phyloP scores from a whole-genome alignment of 2,888 invertebrate genomes.

The Tanytarsus gracilentus region DNA sequence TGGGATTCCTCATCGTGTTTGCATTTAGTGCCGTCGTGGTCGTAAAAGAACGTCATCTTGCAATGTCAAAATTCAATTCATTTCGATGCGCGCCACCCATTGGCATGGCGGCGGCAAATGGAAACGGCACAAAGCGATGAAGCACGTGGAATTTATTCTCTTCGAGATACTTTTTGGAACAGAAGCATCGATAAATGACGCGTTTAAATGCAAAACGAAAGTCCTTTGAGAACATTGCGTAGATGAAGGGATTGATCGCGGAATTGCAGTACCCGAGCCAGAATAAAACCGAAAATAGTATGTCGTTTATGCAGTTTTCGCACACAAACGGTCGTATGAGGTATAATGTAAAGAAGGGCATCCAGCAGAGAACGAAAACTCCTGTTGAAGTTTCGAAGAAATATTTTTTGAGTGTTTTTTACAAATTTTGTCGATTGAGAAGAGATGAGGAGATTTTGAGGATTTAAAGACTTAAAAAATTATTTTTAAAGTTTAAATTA shows the following conservation, averaged over 20 bases:
- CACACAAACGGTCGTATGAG: conserved; percentile 83
- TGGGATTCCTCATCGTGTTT: conserved; percentile 13
- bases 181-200: conserved; percentile 78
- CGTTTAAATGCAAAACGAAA: conserved; percentile 91
- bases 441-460: too few relatives aligned
- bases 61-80: conserved; percentile 18
- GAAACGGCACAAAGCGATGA: conserved; percentile 27
- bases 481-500: too few relatives aligned
- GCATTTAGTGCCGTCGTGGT: conserved; percentile 1
- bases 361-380: conserved; percentile 86
- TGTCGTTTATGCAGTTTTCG: conserved; percentile 70
- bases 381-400: background rate
- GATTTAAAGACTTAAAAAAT: too few relatives aligned
- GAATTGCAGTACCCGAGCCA: conserved; percentile 98
- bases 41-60: conserved; percentile 25
- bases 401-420: background rate
- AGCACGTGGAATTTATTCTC: conserved; percentile 25
- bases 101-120: conserved; percentile 23
- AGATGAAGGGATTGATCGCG: conserved; percentile 90
- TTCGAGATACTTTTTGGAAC: conserved; percentile 40
- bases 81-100: conserved; percentile 10
- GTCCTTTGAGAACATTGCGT: conserved; percentile 89
- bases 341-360: conserved; percentile 94
- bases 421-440: too few relatives aligned
- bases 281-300: conserved; percentile 84